Evolutionary conservation across 23 tunicate species (phyloP).

Genomic region (Trididemnum miniatum): DNA sequence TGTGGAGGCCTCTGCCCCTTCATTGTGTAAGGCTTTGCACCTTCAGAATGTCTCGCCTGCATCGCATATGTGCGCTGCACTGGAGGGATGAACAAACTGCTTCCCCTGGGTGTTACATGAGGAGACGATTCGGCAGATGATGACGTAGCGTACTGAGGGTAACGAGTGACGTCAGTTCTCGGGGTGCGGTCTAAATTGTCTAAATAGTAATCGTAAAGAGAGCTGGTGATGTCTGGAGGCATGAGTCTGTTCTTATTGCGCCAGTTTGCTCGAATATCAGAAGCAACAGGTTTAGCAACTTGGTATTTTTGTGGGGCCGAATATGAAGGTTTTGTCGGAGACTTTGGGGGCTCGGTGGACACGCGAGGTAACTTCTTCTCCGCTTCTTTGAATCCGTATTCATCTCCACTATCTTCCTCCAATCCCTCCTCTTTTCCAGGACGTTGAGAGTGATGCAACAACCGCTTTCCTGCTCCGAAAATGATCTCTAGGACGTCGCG

Average conservation of each 20-base stretch:
- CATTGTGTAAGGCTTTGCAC: neutral
- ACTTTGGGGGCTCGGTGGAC: neutral
- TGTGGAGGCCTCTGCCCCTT: neutral
- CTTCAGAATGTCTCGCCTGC: constrained; percentile 12
- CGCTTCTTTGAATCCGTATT: constrained; percentile 72
- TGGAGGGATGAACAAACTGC: constrained; percentile 27
- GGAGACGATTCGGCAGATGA: constrained; percentile 81
- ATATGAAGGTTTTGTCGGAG: neutral
- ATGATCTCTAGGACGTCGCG: constrained; percentile 83
- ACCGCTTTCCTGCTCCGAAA: constrained; percentile 68
- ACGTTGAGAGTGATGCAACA: constrained; percentile 28
- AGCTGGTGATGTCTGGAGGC: constrained; percentile 42
- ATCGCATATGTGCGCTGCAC: constrained; percentile 19
- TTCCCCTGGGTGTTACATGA: constrained; percentile 51
- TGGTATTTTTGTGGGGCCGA: constrained; percentile 36
- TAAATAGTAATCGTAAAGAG: constrained; percentile 58
- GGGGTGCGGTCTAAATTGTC: constrained; percentile 62
- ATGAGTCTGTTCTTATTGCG: neutral
- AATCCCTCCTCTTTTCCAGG: constrained; percentile 7
- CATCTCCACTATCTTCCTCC: constrained; percentile 58
- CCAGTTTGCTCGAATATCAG: constrained; percentile 41
- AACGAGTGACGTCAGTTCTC: constrained; percentile 32
- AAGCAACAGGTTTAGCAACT: constrained; percentile 54
- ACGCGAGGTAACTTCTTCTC: constrained; percentile 6
- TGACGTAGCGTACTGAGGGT: constrained; percentile 39